A percentile compares a stretch with the other conserved stretches of the same genome.
phyloP scores from a whole-genome alignment of 2,797 vertebrate genomes.

The Urocyon cinereoargenteus region DNA sequence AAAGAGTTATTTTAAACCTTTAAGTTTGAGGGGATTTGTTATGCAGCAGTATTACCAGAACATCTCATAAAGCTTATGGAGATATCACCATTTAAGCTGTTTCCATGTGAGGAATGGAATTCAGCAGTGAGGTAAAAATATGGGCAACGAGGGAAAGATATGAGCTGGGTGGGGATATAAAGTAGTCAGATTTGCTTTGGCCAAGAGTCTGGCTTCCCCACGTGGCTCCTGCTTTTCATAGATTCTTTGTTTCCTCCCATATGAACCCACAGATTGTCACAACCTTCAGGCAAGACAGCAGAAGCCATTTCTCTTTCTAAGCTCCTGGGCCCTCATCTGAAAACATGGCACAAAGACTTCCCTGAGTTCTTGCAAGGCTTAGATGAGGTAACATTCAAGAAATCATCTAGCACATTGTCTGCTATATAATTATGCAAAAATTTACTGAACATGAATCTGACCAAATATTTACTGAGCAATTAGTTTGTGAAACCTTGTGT shows the following conservation, averaged over 20 bases:
- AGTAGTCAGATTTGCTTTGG: neutral
- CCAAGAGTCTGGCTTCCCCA: neutral
- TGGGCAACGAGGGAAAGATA: neutral
- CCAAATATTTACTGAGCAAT: neutral
- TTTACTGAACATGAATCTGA: neutral
- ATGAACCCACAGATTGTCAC: neutral
- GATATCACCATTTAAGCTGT: neutral
- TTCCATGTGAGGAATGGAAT: constrained; percentile 6
- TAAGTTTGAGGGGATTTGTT: constrained; percentile 4
- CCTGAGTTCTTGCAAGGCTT: neutral
- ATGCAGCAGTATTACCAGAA: neutral
- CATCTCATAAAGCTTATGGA: neutral
- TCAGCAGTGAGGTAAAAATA: neutral
- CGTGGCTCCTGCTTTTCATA: neutral
- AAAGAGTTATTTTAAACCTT: neutral
- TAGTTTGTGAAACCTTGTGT: neutral
- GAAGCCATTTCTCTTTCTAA: neutral
- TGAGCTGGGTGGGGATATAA: neutral
- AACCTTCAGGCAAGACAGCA: neutral
- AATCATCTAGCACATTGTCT: neutral
- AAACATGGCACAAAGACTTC: neutral
- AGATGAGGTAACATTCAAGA: neutral
- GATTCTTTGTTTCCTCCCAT: neutral
- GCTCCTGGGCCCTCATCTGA: neutral
- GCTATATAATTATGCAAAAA: neutral